Evolutionary conservation across 2,113 vertebrate genomes (phyloP).

Genomic region (Xenus cinereus): DNA sequence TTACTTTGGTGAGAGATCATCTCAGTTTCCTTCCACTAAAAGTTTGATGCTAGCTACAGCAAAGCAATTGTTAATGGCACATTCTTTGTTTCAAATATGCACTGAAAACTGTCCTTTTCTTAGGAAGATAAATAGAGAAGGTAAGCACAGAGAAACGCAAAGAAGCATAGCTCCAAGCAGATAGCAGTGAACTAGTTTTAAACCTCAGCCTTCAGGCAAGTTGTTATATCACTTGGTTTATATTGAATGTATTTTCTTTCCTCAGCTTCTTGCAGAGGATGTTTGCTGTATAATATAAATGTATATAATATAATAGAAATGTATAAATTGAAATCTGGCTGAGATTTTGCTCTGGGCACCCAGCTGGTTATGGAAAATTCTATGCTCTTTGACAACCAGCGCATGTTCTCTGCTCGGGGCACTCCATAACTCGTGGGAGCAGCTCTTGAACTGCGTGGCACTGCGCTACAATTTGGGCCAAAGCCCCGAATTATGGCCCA

Average conservation of each 20-base stretch:
- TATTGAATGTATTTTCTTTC: neutral
- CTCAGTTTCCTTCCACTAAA: neutral
- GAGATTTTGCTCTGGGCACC: neutral
- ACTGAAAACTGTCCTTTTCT: neutral
- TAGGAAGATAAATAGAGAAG: neutral
- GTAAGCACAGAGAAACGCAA: neutral
- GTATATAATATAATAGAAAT: no score
- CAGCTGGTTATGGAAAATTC: neutral
- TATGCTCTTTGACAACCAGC: neutral
- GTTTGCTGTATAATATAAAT: no score
- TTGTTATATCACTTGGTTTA: neutral
- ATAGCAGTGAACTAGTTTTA: neutral
- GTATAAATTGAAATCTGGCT: neutral
- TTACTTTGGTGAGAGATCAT: neutral
- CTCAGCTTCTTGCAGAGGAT: neutral
- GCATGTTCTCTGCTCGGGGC: neutral
- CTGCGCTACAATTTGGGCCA: neutral
- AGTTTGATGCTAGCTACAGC: neutral
- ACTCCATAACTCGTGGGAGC: accelerated
- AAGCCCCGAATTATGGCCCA: neutral
- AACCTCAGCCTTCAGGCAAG: neutral
- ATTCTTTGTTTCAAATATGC: neutral
- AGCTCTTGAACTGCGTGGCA: accelerated
- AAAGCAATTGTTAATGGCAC: neutral
- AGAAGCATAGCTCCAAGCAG: neutral